Base-by-base conservation (phyloP, 2,797 vertebrate genomes). In the Urocyon cinereoargenteus region DNA sequence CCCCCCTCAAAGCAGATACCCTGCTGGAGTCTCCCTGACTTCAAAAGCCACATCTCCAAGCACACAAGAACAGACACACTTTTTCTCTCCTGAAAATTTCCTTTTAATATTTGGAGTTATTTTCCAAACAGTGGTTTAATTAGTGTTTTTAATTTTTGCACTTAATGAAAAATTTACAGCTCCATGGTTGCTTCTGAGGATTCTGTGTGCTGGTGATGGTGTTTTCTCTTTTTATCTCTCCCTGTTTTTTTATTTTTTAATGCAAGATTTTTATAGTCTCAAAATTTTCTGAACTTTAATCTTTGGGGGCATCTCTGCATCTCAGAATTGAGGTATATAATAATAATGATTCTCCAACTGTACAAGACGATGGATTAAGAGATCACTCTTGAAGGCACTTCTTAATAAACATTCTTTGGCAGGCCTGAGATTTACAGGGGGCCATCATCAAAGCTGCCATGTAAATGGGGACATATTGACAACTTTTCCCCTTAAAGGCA, bases 401-500 rank as follows among this genome's bases (percentile, higher is more conserved):
- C 79, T 93, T 97, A 82, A 61, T 91, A 98, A 97, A 97, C 13
- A 79, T 95, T 85, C 89, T 97, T 94, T 97, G 81, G 26, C 92
- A 98, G 97, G 61, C 59, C 85, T 96, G 68, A 90, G 53, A 97
- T 97, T 97, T 98, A 97, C 45, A 96, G 66, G 55, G 53, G 64
- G 94, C 61, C 95, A 84, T 98, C 97, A 94, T 97, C 93, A 90
- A 90, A 97, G 19, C 75, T 78, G 72, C 49, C 87, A 87, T 93
- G 94, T 91, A 98, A 98, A 98, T 97, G 89, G 34, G 77, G 78
- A 97, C 78, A 96, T 21, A 26, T 93, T 98, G 94, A 95, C 72
- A 96, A 90, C 79, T 86, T 79, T 88, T 34, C 36, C 66, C 90
- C 13, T 97, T 97, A 98, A 97, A 98, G 87, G 75, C 83, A 98